Evolutionary conservation across 2,888 invertebrate genomes (phyloP).

Genomic region (Megaustenia siamemsis): DNA sequence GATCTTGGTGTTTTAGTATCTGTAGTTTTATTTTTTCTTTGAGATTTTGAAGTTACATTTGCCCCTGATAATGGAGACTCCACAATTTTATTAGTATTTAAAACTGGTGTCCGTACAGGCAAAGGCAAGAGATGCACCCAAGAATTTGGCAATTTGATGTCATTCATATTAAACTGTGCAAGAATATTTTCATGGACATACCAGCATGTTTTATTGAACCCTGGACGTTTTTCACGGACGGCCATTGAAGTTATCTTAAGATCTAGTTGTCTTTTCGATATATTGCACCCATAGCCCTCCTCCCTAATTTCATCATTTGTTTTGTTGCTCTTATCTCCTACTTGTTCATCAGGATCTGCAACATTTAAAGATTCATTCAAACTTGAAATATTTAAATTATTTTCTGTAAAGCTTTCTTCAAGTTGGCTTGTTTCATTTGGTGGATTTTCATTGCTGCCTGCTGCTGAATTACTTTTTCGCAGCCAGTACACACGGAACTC

Average conservation of each 20-base stretch:
- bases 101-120: slow-evolving; percentile 7
- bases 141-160: slow-evolving; percentile 82
- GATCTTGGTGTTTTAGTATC: not conserved
- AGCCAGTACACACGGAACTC: slow-evolving; percentile 85
- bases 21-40: not conserved
- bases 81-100: not conserved
- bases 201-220: slow-evolving; percentile 85
- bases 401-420: slow-evolving; percentile 45
- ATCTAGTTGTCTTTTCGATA: slow-evolving; percentile 77
- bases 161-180: slow-evolving; percentile 82
- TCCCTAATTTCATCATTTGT: slow-evolving; percentile 45
- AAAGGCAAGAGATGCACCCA: slow-evolving; percentile 82
- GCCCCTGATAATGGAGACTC: not conserved
- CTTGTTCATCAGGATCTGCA: slow-evolving; percentile 21
- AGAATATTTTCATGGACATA: slow-evolving; percentile 83
- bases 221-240: slow-evolving; percentile 83
- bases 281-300: slow-evolving; percentile 60
- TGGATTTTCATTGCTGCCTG: slow-evolving; percentile 42
- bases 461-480: slow-evolving; percentile 74
- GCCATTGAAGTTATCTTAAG: slow-evolving; percentile 84
- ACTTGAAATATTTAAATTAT: slow-evolving; percentile 26
- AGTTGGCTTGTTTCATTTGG: slow-evolving; percentile 57
- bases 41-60: not conserved
- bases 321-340: slow-evolving; percentile 19
- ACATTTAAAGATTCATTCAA: slow-evolving; percentile 47